Evolutionary conservation across 2,797 vertebrate species (phyloP).

Genomic region (Microcaecilia unicolor): DNA sequence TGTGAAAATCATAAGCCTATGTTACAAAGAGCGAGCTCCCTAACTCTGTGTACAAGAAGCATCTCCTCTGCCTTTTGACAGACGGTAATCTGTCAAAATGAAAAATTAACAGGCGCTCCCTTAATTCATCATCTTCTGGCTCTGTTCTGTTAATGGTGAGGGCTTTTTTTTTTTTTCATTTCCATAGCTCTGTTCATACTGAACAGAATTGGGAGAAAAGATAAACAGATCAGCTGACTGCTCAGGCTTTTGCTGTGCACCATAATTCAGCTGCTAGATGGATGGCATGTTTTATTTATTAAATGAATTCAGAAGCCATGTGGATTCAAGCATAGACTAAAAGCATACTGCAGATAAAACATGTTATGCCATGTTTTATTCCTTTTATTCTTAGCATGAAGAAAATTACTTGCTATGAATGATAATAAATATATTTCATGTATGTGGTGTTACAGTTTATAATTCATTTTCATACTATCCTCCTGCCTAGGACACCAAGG

Average conservation of each 20-base stretch:
- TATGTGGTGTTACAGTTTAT: not conserved
- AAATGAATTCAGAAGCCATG: constrained; percentile 24
- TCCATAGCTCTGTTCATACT: constrained; percentile 25
- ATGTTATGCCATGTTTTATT: not conserved
- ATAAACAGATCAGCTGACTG: constrained; percentile 42
- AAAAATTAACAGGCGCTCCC: constrained; percentile 67
- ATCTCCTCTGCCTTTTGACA: constrained; percentile 55
- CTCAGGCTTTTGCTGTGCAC: constrained; percentile 8
- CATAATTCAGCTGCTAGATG: constrained; percentile 28
- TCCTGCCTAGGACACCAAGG: not conserved
- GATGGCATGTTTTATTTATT: constrained; percentile 25
- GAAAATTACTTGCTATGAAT: constrained; percentile 17
- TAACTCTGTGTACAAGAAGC: constrained; percentile 44
- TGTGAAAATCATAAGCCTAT: constrained; percentile 42
- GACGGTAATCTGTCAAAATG: constrained; percentile 72
- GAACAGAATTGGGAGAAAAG: constrained; percentile 24
- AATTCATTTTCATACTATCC: not conserved
- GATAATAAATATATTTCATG: not conserved
- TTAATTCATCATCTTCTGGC: constrained; percentile 67
- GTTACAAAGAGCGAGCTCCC: constrained; percentile 52
- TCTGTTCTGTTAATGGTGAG: constrained; percentile 56
- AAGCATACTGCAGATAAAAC: constrained; percentile 16
- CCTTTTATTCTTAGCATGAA: constrained; percentile 9
- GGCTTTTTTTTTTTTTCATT: constrained; percentile 6
- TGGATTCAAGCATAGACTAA: constrained; percentile 11